Evolutionary conservation across 2,113 vertebrate species (phyloP).

Genomic region (Mesocricetus auratus): DNA sequence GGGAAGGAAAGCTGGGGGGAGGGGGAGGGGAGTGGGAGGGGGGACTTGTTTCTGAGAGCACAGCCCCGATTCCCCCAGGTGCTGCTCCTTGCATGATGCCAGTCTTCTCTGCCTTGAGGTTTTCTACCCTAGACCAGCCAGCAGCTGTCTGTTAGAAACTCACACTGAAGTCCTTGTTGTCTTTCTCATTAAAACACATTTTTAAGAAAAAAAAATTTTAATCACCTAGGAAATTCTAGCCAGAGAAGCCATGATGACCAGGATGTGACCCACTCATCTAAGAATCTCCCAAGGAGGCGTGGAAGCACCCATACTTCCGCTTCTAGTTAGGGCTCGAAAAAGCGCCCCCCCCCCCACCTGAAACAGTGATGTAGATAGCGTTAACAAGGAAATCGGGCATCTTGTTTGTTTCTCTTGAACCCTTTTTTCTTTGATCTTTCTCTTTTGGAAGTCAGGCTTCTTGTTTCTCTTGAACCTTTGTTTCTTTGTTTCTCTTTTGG

Average conservation of each 20-base stretch:
- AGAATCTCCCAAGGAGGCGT: neutral
- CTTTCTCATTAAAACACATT: neutral
- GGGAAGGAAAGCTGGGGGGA: no score
- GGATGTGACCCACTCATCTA: neutral
- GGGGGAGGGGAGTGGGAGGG: neutral
- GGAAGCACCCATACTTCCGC: conserved; percentile 14
- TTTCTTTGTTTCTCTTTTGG: no score
- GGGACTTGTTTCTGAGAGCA: neutral
- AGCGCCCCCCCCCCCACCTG: neutral
- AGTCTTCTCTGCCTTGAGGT: neutral
- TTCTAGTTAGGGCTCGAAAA: neutral
- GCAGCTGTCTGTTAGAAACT: neutral
- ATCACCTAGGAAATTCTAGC: neutral
- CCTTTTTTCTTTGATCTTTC: no score
- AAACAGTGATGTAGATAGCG: neutral
- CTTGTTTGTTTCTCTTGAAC: neutral
- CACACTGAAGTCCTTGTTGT: neutral
- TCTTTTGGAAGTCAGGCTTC: no score
- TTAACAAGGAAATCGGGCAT: conserved; percentile 6
- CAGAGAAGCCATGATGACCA: neutral
- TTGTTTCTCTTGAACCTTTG: neutral
- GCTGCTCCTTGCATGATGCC: neutral
- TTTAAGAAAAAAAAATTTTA: neutral
- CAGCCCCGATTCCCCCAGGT: neutral
- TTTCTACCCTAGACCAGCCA: neutral